These are phyloP conservation scores for Phycodurus eques DNA, from an alignment of 2,113 vertebrate genomes.

Conservation along the genomic window DNA sequence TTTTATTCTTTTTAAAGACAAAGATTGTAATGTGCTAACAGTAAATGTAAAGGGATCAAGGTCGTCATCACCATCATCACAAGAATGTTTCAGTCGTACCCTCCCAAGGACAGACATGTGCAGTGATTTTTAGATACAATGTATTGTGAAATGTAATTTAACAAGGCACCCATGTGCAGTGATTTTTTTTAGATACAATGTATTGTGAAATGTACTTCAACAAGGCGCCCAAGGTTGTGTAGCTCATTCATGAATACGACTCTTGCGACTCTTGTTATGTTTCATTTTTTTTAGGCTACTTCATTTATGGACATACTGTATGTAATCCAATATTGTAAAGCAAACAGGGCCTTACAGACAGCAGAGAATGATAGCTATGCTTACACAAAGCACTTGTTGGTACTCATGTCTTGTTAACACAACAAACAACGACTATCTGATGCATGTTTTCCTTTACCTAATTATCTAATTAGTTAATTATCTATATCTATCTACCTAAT, in stretches of 20 bases:
- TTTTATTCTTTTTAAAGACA: conserved; percentile 50
- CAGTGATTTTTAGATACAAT: conserved; percentile 9
- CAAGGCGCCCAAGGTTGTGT: conserved; percentile 1
- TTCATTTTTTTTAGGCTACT: conserved; percentile 14
- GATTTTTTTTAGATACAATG: too few species aligned
- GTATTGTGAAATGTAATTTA: conserved; percentile 8
- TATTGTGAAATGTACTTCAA: conserved; percentile 15
- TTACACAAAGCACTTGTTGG: conserved; percentile 38
- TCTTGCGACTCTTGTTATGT: background rate
- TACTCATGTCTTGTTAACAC: conserved; percentile 36
- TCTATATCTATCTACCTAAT: too few species aligned
- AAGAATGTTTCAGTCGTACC: conserved; percentile 20
- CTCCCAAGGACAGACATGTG: background rate
- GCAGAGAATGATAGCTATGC: conserved; percentile 8
- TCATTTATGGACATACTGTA: background rate
- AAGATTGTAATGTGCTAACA: conserved; percentile 52
- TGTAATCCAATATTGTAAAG: conserved; percentile 10
- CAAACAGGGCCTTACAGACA: conserved; percentile 2
- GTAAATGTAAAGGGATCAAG: conserved; percentile 62
- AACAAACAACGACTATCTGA: conserved; percentile 32
- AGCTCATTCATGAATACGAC: conserved; percentile 1
- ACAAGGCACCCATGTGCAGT: too few species aligned
- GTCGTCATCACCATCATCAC: conserved; percentile 5
- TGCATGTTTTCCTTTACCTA: background rate
- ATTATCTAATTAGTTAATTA: too few species aligned